A percentile compares a stretch with the other conserved stretches of the same genome.
Conservation (phyloP, 2,888 invertebrate genomes). For the Cerastoderma edule region DNA sequence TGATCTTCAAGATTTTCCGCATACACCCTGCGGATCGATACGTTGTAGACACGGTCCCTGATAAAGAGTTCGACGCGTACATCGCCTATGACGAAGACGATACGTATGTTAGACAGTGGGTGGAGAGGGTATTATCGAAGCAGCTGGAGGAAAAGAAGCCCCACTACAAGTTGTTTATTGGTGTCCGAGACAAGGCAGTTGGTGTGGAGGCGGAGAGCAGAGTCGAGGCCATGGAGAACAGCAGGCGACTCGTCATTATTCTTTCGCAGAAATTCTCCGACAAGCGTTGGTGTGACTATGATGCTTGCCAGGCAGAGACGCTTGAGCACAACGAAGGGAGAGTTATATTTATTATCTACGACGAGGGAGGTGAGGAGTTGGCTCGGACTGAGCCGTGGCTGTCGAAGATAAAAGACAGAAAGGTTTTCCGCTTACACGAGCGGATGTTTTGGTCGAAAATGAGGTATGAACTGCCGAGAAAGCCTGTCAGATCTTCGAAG, state of each 20-base stretch:
- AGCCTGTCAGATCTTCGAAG: neutral
- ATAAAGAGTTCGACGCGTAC: conserved; percentile 49
- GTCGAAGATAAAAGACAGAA: conserved; percentile 54
- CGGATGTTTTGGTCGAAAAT: conserved; percentile 63
- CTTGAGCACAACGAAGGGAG: conserved; percentile 60
- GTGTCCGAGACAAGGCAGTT: conserved; percentile 33
- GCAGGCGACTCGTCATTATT: conserved; percentile 56
- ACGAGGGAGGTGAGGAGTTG: conserved; percentile 42
- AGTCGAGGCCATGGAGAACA: conserved; percentile 53
- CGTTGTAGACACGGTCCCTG: conserved; percentile 36
- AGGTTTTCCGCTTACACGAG: conserved; percentile 48
- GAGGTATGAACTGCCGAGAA: conserved; percentile 62
- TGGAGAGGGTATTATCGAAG: conserved; percentile 48
- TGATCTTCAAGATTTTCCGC: conserved; percentile 55
- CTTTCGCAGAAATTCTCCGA: conserved; percentile 49
- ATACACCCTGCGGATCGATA: conserved; percentile 64
- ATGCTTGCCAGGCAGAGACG: conserved; percentile 55
- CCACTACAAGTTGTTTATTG: conserved; percentile 46
- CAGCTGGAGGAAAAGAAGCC: conserved; percentile 57
- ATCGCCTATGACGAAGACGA: conserved; percentile 65
- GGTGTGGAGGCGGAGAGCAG: conserved; percentile 49
- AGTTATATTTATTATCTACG: conserved; percentile 59
- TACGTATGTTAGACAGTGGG: conserved; percentile 61
- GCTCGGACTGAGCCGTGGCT: conserved; percentile 53
- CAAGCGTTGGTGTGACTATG: conserved; percentile 58